phyloP scores from a whole-genome alignment of 2,888 invertebrate species.

The Tethea ocularis region DNA sequence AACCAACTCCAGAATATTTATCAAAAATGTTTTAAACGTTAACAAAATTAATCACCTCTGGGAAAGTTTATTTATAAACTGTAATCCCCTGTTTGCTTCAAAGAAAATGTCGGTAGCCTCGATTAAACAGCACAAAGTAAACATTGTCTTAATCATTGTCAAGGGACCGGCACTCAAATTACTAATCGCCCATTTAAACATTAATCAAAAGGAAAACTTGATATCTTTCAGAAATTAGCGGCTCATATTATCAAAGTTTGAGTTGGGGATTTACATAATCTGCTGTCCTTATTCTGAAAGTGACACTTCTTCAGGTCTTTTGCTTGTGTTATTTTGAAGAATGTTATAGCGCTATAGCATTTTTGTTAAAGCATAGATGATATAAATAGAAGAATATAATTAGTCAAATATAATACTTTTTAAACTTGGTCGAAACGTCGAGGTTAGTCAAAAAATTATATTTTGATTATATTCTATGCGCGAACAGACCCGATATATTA shows the following conservation, averaged over 20 bases:
- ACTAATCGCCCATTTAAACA: slow-evolving; percentile 21
- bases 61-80: background rate
- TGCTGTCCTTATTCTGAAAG: background rate
- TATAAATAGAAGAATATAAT: too few relatives aligned
- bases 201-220: slow-evolving; percentile 25
- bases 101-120: slow-evolving; percentile 4
- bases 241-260: slow-evolving; percentile 19
- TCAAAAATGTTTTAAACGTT: background rate
- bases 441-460: too few relatives aligned
- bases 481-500: too few relatives aligned
- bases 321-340: background rate
- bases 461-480: too few relatives aligned
- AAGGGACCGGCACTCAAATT: slow-evolving; percentile 16
- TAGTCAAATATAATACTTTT: too few relatives aligned
- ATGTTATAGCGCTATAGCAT: too few relatives aligned
- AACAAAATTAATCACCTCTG: background rate
- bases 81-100: slow-evolving; percentile 3
- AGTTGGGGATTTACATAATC: slow-evolving; percentile 14
- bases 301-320: background rate
- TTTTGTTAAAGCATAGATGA: too few relatives aligned
- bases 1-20: background rate
- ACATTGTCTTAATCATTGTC: slow-evolving; percentile 15
- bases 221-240: slow-evolving; percentile 22
- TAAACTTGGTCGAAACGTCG: too few relatives aligned
- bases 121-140: slow-evolving; percentile 11